Percentiles rank a stretch among this genome's conserved stretches.
Evolutionary conservation across 1,140 invertebrate species (phyloP).

Genomic region (Drosophila pandora): DNA sequence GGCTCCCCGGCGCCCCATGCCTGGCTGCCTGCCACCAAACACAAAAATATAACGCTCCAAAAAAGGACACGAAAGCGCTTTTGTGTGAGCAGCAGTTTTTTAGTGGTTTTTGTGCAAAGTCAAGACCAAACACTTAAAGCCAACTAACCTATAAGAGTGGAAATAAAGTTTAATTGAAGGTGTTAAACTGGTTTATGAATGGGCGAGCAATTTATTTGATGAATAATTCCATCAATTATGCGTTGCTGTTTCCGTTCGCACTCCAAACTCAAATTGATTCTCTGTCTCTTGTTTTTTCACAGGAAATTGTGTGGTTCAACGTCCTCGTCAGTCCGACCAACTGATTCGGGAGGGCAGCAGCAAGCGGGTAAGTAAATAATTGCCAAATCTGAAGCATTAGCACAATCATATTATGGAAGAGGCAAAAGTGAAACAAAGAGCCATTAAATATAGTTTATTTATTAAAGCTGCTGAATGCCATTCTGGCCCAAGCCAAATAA

Average conservation of each 20-base stretch:
- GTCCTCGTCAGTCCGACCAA: slow-evolving; percentile 89
- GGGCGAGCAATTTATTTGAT: slow-evolving; percentile 5
- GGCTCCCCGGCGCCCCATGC: too few species aligned
- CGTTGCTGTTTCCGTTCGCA: background rate
- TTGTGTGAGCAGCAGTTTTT: background rate
- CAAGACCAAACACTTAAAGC: slow-evolving; percentile 27
- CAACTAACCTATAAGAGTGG: slow-evolving; percentile 2
- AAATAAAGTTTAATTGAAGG: slow-evolving; percentile 34
- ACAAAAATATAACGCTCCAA: slow-evolving; percentile 9
- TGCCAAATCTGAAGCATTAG: background rate
- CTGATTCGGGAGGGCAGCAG: slow-evolving; percentile 90
- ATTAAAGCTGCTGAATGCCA: slow-evolving; percentile 7
- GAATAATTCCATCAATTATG: slow-evolving; percentile 19
- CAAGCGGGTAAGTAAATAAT: slow-evolving; percentile 87
- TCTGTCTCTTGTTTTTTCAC: slow-evolving; percentile 15
- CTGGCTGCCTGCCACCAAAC: slow-evolving; percentile 15
- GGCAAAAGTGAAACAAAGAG: background rate
- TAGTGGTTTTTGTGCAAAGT: slow-evolving; percentile 5
- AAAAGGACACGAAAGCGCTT: slow-evolving; percentile 3
- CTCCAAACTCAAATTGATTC: slow-evolving; percentile 4
- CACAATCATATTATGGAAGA: background rate
- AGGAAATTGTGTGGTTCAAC: slow-evolving; percentile 92
- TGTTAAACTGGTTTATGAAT: slow-evolving; percentile 27
- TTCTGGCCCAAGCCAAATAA: slow-evolving; percentile 4
- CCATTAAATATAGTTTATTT: slow-evolving; percentile 4